phyloP scores from a whole-genome alignment of 1,140 invertebrate species.

The Meloidogyne chitwoodi region DNA sequence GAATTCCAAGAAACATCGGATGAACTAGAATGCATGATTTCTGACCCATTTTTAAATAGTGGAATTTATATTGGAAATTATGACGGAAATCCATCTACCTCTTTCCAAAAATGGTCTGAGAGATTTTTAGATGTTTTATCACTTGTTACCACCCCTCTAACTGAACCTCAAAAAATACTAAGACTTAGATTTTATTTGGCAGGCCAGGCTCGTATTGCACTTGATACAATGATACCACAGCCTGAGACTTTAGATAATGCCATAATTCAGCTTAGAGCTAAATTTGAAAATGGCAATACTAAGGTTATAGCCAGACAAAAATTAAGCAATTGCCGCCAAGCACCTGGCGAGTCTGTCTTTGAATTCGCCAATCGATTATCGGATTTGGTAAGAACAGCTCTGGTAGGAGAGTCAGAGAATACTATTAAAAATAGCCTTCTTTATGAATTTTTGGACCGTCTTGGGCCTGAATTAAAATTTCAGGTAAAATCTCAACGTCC shows the following conservation, averaged over 20 bases:
- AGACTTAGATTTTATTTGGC: background rate
- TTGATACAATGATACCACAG: background rate
- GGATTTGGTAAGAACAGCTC: background rate
- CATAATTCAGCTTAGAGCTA: background rate
- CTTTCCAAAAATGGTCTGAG: background rate
- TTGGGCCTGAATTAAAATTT: background rate
- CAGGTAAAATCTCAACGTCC: background rate
- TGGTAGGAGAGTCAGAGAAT: background rate
- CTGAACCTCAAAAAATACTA: background rate
- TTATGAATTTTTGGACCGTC: background rate
- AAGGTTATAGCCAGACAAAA: background rate
- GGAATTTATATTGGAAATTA: background rate
- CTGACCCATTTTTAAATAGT: slow-evolving; percentile 2
- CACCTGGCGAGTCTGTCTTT: background rate
- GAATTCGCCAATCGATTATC: background rate
- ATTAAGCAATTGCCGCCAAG: background rate
- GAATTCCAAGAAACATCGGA: too few species aligned
- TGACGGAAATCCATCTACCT: background rate
- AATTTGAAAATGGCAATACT: background rate
- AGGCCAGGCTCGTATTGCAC: background rate
- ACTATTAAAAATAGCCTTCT: background rate
- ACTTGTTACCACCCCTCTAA: background rate
- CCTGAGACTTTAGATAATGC: background rate
- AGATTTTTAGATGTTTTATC: background rate
- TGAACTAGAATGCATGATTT: background rate